Conservation (phyloP, 2,113 vertebrate genomes). For the Clarias batrachus region DNA sequence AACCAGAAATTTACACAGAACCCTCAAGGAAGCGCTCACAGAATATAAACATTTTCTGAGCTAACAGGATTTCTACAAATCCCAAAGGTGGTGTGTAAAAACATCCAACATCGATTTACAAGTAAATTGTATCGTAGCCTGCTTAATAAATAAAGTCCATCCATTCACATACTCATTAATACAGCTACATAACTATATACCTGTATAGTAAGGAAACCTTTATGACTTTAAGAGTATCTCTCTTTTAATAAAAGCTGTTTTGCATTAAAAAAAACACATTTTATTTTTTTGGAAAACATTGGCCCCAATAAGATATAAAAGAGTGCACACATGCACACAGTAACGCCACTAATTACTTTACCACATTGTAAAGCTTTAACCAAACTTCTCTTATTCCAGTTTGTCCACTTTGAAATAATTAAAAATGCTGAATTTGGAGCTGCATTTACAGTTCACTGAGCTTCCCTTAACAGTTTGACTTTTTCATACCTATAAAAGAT, state of each 20-base stretch:
- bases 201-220: neutral
- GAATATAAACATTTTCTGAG: neutral
- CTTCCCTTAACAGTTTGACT: neutral
- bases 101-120: neutral
- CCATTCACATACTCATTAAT: neutral
- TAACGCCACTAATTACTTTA: neutral
- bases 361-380: neutral
- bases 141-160: neutral
- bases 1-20: neutral
- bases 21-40: neutral
- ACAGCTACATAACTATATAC: neutral
- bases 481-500: neutral
- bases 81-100: neutral
- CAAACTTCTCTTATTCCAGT: neutral
- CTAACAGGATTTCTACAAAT: neutral
- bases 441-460: neutral
- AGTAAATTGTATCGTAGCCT: neutral
- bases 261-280: too few relatives aligned
- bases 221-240: neutral
- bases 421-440: neutral
- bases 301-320: neutral
- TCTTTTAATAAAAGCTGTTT: too few relatives aligned
- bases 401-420: conserved; percentile 13
- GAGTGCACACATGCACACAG: neutral
- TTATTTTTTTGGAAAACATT: neutral